Percentiles rank a stretch among this genome's conserved stretches.
These are phyloP conservation scores for Agrotis puta DNA, from an alignment of 2,888 invertebrate genomes.

Conservation along the genomic window DNA sequence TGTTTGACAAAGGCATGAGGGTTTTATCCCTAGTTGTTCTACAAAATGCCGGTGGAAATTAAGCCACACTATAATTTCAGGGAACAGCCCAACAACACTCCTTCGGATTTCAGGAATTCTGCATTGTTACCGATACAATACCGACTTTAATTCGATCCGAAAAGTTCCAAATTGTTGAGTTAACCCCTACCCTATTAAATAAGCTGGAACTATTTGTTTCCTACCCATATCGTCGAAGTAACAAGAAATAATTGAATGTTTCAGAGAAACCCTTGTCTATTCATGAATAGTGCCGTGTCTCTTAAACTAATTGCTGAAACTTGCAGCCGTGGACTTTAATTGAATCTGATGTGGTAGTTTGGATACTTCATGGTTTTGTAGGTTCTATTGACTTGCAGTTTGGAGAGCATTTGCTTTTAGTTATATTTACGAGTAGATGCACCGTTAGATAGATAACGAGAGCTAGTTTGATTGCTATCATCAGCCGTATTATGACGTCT, in stretches of 20 bases:
- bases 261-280: constrained; percentile 32
- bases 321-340: constrained; percentile 34
- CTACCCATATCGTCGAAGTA: neutral
- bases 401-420: neutral
- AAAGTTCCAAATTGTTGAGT: neutral
- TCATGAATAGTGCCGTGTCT: constrained; percentile 30
- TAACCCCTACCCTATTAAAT: constrained; percentile 7
- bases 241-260: constrained; percentile 25
- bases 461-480: too few species aligned
- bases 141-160: too few species aligned
- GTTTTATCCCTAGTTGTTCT: too few species aligned
- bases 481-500: too few species aligned
- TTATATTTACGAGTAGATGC: too few species aligned
- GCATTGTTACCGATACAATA: too few species aligned
- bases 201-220: neutral
- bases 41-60: too few species aligned
- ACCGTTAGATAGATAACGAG: too few species aligned
- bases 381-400: constrained; percentile 2
- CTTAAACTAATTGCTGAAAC: constrained; percentile 41
- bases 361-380: constrained; percentile 19
- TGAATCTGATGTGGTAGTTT: constrained; percentile 27
- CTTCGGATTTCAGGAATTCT: too few species aligned
- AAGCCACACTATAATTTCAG: too few species aligned
- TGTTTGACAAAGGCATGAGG: too few species aligned
- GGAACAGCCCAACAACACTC: too few species aligned